Base-by-base conservation (phyloP, 2,113 vertebrate species). In the Gymnarchus niloticus region DNA sequence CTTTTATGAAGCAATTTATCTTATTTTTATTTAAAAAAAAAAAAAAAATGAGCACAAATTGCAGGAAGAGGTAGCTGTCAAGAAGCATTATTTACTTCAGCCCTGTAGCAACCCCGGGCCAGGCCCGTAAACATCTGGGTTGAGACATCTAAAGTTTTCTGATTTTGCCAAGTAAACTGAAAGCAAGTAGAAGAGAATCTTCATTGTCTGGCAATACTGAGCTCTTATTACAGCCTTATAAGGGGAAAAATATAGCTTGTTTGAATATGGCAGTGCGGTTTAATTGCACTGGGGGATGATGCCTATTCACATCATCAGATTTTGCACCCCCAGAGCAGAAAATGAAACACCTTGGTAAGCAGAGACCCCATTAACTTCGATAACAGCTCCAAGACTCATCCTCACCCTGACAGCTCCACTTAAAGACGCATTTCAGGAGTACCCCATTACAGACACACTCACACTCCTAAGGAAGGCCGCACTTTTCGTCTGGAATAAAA, bases 361-460 rank as follows among this genome's bases (percentile, higher is more conserved):
- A 51, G 86, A 33, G 61, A 37, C 23, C 83, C 86, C 54, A 56
- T 73, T 57, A 84, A 52, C 56, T 84, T 57, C 86, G 17, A 81
- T 80, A 33, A 44, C 41, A 51, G 41, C 37, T 44, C 41, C 76
- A 61, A 65, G 17, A n/a, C 56, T 87, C 83, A 54, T 82, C 57
- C 23, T 8, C 59, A 44, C 51, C 23, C 19, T 86, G 85, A 86
- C 85, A 86, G 78, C 80, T 56, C 85, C 5, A 57, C 85, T 83
- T 69, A n/a, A 73, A 73, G 28, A 82, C 56, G 33, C 48, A 33
- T 65, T 83, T 86, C 56, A 86, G 85, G 65, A 86, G 77, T n/a
- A 81, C 56, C 80, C 80, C 65, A 83, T 86, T 86, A 86, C 49
- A 86, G 80, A 83, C 33, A 83, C 56, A 86, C 80, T 86, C 73